Percentiles rank a stretch among this genome's conserved stretches.
Conservation (phyloP, 2,113 vertebrate genomes). For the Platichthys flesus region DNA sequence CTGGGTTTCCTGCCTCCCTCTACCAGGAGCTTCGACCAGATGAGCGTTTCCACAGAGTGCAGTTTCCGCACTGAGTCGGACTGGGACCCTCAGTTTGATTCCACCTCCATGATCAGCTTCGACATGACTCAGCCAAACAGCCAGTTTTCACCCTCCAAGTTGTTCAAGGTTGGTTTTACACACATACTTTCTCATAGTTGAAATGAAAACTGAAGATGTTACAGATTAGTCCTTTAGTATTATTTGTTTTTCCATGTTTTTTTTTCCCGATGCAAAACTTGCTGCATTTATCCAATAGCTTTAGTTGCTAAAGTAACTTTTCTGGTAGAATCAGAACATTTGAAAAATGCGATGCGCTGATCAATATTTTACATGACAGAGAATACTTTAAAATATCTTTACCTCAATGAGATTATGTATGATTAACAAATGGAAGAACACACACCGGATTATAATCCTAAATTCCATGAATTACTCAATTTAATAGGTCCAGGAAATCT, state of each 20-base stretch:
- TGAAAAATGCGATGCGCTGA: background rate
- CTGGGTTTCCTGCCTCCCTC: constrained; percentile 63
- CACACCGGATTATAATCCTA: no score
- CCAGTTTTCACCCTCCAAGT: constrained; percentile 51
- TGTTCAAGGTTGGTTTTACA: constrained; percentile 66
- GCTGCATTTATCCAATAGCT: background rate
- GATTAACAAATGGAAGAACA: no score
- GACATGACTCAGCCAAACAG: constrained; percentile 59
- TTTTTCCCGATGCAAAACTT: no score
- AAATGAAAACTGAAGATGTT: background rate
- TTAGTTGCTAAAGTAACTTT: background rate
- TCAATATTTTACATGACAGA: background rate
- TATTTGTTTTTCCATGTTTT: background rate
- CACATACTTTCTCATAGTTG: background rate
- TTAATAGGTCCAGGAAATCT: background rate
- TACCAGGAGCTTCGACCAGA: constrained; percentile 76
- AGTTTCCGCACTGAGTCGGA: constrained; percentile 59
- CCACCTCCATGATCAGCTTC: constrained; percentile 66
- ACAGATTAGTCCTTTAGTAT: background rate
- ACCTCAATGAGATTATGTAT: background rate
- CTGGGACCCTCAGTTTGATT: constrained; percentile 53
- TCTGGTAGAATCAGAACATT: background rate
- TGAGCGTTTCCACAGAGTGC: constrained; percentile 74
- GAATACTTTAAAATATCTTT: background rate
- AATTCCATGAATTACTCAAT: background rate